phyloP scores from a whole-genome alignment of 2,797 vertebrate genomes.

The Valencia hispanica region DNA sequence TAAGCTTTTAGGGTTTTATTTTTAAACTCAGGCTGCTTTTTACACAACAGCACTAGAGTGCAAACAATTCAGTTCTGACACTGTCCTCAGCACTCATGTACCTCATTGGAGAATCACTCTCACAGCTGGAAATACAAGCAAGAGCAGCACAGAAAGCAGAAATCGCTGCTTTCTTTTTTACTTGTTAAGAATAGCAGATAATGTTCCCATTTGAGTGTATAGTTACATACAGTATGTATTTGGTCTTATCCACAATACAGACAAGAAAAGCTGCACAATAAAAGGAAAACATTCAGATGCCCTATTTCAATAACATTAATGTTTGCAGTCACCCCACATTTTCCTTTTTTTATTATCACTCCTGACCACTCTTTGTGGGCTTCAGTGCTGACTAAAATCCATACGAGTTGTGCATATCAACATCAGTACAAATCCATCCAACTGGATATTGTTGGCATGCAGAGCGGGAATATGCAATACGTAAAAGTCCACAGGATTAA shows the following conservation, averaged over 20 bases:
- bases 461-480: too few species aligned
- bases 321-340: background rate
- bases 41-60: background rate
- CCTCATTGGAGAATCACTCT: background rate
- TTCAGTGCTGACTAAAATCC: background rate
- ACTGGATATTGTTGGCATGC: too few species aligned
- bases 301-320: background rate
- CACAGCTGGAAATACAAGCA: background rate
- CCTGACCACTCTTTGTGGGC: background rate
- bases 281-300: background rate
- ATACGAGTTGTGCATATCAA: background rate
- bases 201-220: background rate
- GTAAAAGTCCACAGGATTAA: background rate
- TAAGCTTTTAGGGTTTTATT: constrained; percentile 1
- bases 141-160: background rate
- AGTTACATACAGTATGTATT: background rate
- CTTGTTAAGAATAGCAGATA: background rate
- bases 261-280: background rate
- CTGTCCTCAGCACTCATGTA: background rate
- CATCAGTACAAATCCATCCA: background rate
- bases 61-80: background rate
- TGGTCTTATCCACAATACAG: background rate
- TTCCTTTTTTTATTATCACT: background rate
- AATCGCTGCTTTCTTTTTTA: background rate
- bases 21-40: background rate